phyloP scores from a whole-genome alignment of 2,797 vertebrate genomes.

The Chelonia mydas region DNA sequence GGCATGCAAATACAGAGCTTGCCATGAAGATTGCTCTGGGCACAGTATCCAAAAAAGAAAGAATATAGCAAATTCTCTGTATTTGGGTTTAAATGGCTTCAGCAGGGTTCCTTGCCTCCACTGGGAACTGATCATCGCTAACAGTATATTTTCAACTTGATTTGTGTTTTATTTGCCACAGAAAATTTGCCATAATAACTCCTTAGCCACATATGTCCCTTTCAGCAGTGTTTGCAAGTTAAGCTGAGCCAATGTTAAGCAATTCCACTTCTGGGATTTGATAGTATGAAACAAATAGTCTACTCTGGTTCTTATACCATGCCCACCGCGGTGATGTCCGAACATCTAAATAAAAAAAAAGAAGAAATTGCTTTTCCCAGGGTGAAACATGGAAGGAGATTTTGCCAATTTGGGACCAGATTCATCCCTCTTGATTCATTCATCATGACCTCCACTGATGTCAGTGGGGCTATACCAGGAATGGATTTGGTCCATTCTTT shows the following conservation, averaged over 20 bases:
- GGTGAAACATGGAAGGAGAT: neutral
- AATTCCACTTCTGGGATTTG: neutral
- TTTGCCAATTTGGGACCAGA: slow-evolving; percentile 2
- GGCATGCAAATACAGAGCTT: neutral
- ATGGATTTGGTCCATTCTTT: neutral
- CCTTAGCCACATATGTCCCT: neutral
- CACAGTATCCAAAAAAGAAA: neutral
- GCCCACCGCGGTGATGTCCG: fast-evolving
- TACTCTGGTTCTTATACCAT: neutral
- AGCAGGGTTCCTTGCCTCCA: neutral
- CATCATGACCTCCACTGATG: neutral
- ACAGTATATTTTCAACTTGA: neutral
- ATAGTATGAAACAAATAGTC: neutral
- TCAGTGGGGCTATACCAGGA: neutral
- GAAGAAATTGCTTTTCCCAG: neutral
- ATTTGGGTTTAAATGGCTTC: neutral
- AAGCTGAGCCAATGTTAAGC: neutral
- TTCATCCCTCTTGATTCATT: neutral
- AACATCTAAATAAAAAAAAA: neutral
- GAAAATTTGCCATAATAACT: neutral
- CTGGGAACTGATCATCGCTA: neutral
- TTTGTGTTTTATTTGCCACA: neutral
- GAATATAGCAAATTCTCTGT: neutral
- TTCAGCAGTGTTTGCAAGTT: neutral
- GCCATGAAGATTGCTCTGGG: neutral